Evolutionary conservation across 2,888 invertebrate species (phyloP), one percentile per base, ranked within the genome.

Genomic region (Apomyelois bistriatella): DNA sequence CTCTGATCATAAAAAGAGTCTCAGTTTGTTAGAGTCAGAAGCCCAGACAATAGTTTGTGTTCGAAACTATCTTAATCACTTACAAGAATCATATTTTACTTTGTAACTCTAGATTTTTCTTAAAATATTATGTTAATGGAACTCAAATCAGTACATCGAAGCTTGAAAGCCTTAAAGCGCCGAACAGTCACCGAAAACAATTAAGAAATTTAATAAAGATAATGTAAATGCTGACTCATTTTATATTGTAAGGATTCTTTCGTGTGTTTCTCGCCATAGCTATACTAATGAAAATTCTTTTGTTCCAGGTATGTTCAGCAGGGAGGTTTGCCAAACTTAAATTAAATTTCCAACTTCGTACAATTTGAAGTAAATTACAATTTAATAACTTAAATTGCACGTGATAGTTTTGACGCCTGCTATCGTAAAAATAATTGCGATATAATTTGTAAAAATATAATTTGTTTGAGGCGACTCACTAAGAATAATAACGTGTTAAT

Each of bases 251-350:
- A 43, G 30, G 13, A 46, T 46, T 46, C 46, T 15, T 32, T 15
- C 32, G 46, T 38, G 38, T 38, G 28, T 40, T 40, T 15, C 47
- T 1, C 17, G 32, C 32, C 32, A 32, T 10, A 1, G 8, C 22
- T 40, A 9, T 55, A 54, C 54, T 63, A 59, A 64, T 59, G 53
- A 57, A 51, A 48, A 47, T 59, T 68, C 52, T 65, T 38, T 72
- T 71, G 69, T 73, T 73, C 43, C 72, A 73, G 74, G 73, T 73
- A 72, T 54, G 64, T 62, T 60, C 50, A 41, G 32, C 52, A 30
- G 28, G 1, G 15, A 32, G 46, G 46, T 46, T 15, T 32, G 46
- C 46, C 8, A 10, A 43, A 46, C 46, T 46, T 46, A 12, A 46
- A 46, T 46, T 46, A 46, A 46, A 46, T 10, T 46, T 46, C 46